A percentile compares a stretch with the other conserved stretches of the same genome.
Evolutionary conservation across 2,113 vertebrate species (phyloP).

Genomic region (Lagopus muta): DNA sequence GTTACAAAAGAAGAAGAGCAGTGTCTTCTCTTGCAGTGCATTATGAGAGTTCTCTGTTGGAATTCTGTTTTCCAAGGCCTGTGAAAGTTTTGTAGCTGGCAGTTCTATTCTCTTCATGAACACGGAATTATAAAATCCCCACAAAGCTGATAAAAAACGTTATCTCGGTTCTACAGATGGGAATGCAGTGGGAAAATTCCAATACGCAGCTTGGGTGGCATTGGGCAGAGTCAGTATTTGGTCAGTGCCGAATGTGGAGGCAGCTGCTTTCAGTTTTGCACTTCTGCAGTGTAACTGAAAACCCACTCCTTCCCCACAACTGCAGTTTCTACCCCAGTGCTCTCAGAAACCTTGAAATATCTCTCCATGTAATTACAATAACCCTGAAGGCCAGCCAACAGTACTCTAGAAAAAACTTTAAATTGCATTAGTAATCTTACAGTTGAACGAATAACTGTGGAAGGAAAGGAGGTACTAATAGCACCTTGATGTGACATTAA

Average conservation of each 20-base stretch:
- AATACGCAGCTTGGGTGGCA: neutral
- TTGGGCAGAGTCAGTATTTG: neutral
- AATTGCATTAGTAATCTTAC: slow-evolving; percentile 16
- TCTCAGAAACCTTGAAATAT: neutral
- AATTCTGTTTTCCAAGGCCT: neutral
- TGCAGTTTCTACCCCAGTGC: neutral
- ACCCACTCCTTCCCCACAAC: neutral
- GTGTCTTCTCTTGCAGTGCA: neutral
- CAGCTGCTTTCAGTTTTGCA: neutral
- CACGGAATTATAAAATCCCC: neutral
- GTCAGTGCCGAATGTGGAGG: neutral
- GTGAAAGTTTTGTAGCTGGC: neutral
- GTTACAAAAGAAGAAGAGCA: neutral
- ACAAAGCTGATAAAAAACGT: neutral
- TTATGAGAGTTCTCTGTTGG: neutral
- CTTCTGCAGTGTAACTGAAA: neutral
- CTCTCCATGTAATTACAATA: neutral
- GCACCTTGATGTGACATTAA: slow-evolving; percentile 27
- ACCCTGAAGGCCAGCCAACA: neutral
- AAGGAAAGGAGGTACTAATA: slow-evolving; percentile 1
- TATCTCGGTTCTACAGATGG: neutral
- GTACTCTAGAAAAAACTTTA: slow-evolving; percentile 11
- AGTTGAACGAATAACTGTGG: neutral
- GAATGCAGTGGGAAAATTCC: neutral
- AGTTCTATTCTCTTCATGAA: neutral